phyloP scores from a whole-genome alignment of 2,797 vertebrate genomes.

The Nannoperca obscura region DNA sequence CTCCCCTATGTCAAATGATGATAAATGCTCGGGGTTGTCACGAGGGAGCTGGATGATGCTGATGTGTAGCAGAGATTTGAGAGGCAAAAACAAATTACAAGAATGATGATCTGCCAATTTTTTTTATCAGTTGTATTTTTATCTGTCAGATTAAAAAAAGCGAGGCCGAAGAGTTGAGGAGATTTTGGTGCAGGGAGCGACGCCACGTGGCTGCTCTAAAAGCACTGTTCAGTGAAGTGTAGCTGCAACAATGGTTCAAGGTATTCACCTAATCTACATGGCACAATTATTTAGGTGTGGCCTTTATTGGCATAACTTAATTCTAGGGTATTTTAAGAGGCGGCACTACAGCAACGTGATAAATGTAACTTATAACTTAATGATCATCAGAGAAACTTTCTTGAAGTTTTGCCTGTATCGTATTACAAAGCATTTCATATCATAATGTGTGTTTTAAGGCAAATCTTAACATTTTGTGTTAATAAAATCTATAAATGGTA shows the following conservation, averaged over 20 bases:
- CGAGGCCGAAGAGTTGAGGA: not conserved
- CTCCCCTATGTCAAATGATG: conserved; percentile 16
- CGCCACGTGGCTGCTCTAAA: not conserved
- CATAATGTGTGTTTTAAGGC: not conserved
- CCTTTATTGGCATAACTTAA: not conserved
- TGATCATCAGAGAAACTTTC: not conserved
- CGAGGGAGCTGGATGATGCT: conserved; percentile 7
- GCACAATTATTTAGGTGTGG: not conserved
- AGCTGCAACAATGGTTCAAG: not conserved
- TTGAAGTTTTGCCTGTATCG: not conserved
- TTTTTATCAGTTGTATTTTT: not conserved
- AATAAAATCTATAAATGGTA: not conserved
- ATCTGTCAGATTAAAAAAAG: not conserved
- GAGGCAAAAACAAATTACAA: not conserved
- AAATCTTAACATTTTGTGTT: not conserved
- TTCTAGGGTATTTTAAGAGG: not conserved
- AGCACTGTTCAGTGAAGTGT: not conserved
- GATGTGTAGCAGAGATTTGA: conserved; percentile 5
- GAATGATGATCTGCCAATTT: not conserved
- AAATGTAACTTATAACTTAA: not conserved
- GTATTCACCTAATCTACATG: not conserved
- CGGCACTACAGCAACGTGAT: not conserved
- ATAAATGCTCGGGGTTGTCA: conserved; percentile 8
- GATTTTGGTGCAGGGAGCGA: not conserved
- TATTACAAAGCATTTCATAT: not conserved